Evolutionary conservation across 2,113 vertebrate species (phyloP).

Genomic region (Chlamydotis undulata): DNA sequence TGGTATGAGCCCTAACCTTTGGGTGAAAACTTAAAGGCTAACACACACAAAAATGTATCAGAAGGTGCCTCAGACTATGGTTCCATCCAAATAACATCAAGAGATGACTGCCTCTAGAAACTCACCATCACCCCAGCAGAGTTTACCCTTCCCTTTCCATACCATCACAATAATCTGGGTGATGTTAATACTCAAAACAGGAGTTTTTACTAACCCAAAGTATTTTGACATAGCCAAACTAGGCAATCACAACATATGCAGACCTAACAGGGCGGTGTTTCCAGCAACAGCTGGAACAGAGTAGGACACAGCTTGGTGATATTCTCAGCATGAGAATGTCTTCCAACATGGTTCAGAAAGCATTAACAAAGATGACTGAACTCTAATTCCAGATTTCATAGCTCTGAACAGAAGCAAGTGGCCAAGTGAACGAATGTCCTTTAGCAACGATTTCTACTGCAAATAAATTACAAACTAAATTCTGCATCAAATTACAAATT

Average conservation of each 20-base stretch:
- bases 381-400: neutral
- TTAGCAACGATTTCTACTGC: neutral
- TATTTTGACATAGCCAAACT: rapidly evolving
- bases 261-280: neutral
- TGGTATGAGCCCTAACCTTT: neutral
- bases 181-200: neutral
- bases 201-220: neutral
- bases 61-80: neutral
- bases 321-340: neutral
- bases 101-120: neutral
- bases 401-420: neutral
- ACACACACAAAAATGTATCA: neutral
- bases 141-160: neutral
- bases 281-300: neutral
- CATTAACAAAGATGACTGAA: neutral
- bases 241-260: neutral
- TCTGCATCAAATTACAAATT: neutral
- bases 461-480: neutral
- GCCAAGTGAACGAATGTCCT: neutral
- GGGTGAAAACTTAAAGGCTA: neutral
- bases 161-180: neutral
- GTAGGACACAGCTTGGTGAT: neutral
- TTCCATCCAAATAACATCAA: neutral
- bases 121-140: neutral
- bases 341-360: neutral